Base-by-base conservation (phyloP, 1,140 invertebrate species). In the Drosophila persimilis region DNA sequence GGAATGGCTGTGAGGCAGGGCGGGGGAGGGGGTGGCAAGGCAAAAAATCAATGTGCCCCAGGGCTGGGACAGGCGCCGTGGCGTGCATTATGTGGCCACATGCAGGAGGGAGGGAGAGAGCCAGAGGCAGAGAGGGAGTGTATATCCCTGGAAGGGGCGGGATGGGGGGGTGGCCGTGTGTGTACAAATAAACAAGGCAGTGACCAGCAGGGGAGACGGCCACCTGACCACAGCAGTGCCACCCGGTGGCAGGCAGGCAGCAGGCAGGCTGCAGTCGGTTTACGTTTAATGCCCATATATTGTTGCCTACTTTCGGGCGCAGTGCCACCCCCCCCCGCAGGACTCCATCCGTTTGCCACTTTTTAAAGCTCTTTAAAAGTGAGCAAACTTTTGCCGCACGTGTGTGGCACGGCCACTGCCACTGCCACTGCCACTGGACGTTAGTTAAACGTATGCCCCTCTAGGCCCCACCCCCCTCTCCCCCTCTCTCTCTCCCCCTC, bases 201-300 rank as follows among this genome's bases (percentile, higher is more conserved):
- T 80, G 73, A 61, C 81, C 73, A 47, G 50, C 45, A 45, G 17
- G 46, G 35, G 51, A 31, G 11, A 35, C 31, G 3, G 35, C 11
- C 11, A 39, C 35, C 35, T 39, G 35, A 39, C 35, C 35, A 13
- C 11, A 39, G 9, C 31, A 35, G 9, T 11, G 11, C 35, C 35
- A 39, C 11, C 35, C 17, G 17, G 17, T 17, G 17, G 17, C 17
- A 39, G 35, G 35, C 35, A 9, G 3, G 29, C 29, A 5, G 3
- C 3, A 2, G 22, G 22, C 22, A 24, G 24, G 52, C 79, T 76
- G 83, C 81, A 88, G 78, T 88, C 75, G 83, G 78, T 76, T 88
- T 89, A 76, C 83, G 83, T 88, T 88, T 88, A 88, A 88, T 88
- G 79, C 79, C 72, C 78, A 88, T 83, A 85, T 85, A 80, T 83